Conservation (phyloP, 2,888 invertebrate genomes). For the Norana najaformis region DNA sequence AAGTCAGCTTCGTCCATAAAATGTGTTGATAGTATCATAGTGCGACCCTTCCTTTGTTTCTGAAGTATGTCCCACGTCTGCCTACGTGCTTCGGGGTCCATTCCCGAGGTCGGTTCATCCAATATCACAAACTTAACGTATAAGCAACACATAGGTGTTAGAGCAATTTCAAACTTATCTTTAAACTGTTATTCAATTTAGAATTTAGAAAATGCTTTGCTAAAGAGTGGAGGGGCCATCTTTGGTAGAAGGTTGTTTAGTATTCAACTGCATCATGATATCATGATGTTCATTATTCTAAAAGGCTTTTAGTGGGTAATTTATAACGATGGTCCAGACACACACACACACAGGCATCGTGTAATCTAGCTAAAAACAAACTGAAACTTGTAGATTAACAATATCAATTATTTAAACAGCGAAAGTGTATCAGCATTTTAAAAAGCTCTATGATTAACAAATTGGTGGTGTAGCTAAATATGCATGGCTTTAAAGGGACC, state of each 20-base stretch:
- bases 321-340: neutral
- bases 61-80: conserved; percentile 76
- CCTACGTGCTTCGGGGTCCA: conserved; percentile 68
- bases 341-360: no score
- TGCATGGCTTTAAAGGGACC: neutral
- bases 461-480: neutral
- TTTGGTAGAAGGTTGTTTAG: neutral
- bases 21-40: conserved; percentile 75
- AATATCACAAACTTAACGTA: conserved; percentile 59
- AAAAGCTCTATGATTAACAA: neutral
- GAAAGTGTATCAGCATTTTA: neutral
- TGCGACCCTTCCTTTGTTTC: conserved; percentile 70
- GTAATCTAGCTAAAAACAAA: neutral
- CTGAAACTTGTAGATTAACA: neutral
- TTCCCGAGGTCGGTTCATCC: conserved; percentile 66
- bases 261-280: neutral
- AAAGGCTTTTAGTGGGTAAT: neutral
- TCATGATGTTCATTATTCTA: no score
- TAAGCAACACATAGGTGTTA: neutral
- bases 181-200: neutral
- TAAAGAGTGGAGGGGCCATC: neutral
- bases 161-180: neutral
- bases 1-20: conserved; percentile 90
- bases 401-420: neutral
- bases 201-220: neutral